Percentiles rank a stretch among this genome's conserved stretches.
Evolutionary conservation across 1,140 invertebrate genomes (phyloP).

Genomic region (Leptopilina clavipes): DNA sequence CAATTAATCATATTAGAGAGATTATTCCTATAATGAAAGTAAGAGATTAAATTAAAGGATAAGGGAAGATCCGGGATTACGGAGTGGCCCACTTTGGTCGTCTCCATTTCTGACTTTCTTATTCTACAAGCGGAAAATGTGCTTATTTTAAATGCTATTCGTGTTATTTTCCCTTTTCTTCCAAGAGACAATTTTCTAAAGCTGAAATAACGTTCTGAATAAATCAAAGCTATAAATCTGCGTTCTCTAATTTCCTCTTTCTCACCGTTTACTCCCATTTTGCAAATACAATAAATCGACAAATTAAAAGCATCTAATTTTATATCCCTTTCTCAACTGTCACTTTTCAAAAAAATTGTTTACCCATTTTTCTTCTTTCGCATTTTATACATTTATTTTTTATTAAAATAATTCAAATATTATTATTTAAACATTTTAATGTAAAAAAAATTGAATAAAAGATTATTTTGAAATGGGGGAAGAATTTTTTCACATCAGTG

Average conservation of each 20-base stretch:
- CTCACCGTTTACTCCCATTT: background rate
- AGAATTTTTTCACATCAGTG: too few relatives aligned
- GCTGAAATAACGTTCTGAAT: conserved; percentile 5
- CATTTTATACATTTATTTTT: too few relatives aligned
- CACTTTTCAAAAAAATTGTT: too few relatives aligned
- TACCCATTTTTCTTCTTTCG: too few relatives aligned
- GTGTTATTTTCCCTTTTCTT: conserved; percentile 5
- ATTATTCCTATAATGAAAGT: background rate
- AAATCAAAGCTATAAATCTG: background rate
- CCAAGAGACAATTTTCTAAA: conserved; percentile 9
- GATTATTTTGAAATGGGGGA: too few relatives aligned
- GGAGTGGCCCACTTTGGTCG: background rate
- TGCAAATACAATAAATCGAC: too few relatives aligned
- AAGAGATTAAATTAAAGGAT: conserved; percentile 11
- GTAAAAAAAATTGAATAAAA: too few relatives aligned
- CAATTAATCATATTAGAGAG: conserved; percentile 7
- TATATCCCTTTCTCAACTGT: too few relatives aligned
- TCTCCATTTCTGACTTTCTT: conserved; percentile 2
- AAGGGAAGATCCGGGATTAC: conserved; percentile 1
- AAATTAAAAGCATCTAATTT: too few relatives aligned
- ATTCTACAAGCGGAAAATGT: background rate
- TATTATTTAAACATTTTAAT: too few relatives aligned
- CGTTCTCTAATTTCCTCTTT: background rate
- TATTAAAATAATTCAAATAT: background rate
- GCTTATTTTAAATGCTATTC: conserved; percentile 20